Conservation (phyloP, 2,113 vertebrate genomes). For the Thamnaconus septentrionalis region DNA sequence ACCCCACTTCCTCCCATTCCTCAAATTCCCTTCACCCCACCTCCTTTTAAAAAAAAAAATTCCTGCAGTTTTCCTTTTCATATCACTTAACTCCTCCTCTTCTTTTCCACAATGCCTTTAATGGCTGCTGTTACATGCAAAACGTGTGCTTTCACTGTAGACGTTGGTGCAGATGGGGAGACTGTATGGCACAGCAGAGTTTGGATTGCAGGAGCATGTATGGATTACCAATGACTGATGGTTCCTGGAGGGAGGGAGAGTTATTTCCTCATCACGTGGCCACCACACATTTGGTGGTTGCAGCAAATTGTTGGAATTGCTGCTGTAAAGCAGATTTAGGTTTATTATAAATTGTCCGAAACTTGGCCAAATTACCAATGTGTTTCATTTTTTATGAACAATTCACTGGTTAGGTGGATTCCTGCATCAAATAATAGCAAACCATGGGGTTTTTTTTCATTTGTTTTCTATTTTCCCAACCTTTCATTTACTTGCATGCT, state of each 20-base stretch:
- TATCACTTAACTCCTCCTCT: slow-evolving; percentile 4
- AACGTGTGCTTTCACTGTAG: too few relatives aligned
- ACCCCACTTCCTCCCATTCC: slow-evolving; percentile 19
- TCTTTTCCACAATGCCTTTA: neutral
- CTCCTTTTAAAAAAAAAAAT: too few relatives aligned
- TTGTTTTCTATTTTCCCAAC: neutral
- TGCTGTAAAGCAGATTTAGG: neutral
- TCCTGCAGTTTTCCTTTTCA: neutral
- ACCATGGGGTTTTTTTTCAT: neutral
- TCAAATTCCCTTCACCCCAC: neutral
- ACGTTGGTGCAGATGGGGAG: slow-evolving; percentile 13
- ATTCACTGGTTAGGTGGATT: neutral
- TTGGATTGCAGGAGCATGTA: slow-evolving; percentile 25
- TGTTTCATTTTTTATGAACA: neutral
- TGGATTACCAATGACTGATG: slow-evolving; percentile 18
- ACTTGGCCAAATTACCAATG: too few relatives aligned
- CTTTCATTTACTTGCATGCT: slow-evolving; percentile 8
- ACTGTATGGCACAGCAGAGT: neutral
- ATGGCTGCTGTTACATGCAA: too few relatives aligned
- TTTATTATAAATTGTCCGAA: too few relatives aligned
- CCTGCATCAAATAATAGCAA: too few relatives aligned
- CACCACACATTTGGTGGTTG: neutral
- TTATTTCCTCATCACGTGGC: slow-evolving; percentile 13
- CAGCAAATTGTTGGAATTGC: neutral
- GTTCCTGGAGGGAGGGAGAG: slow-evolving; percentile 9